These are phyloP conservation scores for Columbina picui DNA, from an alignment of 2,113 vertebrate genomes.

Conservation along the genomic window DNA sequence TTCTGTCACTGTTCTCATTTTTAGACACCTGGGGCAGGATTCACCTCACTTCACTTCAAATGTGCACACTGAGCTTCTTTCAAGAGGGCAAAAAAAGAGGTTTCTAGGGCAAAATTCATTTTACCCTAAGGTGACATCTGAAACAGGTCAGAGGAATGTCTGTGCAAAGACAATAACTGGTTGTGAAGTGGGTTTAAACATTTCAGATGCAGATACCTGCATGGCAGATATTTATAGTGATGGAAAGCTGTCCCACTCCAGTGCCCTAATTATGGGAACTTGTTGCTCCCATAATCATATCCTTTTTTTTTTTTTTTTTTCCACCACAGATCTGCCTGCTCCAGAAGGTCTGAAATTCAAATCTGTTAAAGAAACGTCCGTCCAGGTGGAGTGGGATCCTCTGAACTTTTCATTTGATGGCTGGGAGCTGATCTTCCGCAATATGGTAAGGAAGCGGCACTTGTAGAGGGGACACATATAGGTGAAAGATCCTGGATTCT, in stretches of 20 bases:
- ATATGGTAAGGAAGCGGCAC: conserved; percentile 79
- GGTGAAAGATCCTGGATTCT: neutral
- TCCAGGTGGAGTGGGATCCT: conserved; percentile 97
- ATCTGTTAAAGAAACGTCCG: conserved; percentile 90
- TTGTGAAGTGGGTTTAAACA: neutral
- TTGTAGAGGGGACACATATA: fast-evolving
- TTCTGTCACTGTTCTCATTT: neutral
- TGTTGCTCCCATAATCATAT: neutral
- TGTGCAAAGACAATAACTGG: neutral
- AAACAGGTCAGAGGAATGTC: neutral
- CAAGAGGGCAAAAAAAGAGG: neutral
- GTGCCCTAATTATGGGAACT: neutral
- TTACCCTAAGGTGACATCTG: neutral
- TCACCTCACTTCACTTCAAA: neutral
- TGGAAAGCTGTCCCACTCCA: neutral
- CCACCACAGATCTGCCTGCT: conserved; percentile 86
- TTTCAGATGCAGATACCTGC: neutral
- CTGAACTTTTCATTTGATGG: conserved; percentile 92
- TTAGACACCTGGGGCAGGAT: neutral
- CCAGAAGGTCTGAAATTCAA: conserved; percentile 96
- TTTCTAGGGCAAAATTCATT: fast-evolving
- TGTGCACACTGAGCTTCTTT: neutral
- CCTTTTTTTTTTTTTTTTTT: neutral
- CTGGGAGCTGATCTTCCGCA: conserved; percentile 95
- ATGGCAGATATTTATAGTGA: neutral